Conservation (phyloP, 2,797 vertebrate species). For the Sebastes iracundus region DNA sequence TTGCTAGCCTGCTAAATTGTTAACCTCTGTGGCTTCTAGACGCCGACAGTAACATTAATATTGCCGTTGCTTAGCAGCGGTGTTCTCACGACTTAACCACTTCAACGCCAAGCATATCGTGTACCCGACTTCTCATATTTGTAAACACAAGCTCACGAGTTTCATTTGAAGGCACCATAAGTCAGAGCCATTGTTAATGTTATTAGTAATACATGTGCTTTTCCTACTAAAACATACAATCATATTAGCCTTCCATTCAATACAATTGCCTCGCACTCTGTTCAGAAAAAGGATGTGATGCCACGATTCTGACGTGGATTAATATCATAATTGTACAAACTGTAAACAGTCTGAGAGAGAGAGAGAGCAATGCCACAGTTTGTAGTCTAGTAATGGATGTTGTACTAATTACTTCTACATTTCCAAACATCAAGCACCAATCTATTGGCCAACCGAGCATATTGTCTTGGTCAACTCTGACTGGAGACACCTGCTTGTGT, state of each 20-base stretch:
- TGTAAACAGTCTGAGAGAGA: background rate
- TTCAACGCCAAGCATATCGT: too few relatives aligned
- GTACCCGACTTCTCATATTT: fast-evolving
- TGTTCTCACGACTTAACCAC: too few relatives aligned
- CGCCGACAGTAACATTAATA: too few relatives aligned
- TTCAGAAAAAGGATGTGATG: background rate
- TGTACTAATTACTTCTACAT: background rate
- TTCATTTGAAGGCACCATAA: background rate
- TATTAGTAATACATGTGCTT: background rate
- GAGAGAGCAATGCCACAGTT: background rate
- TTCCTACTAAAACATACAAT: background rate
- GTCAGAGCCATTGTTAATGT: background rate
- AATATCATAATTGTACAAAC: background rate
- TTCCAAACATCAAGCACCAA: background rate
- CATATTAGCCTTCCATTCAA: background rate
- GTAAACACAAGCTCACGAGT: too few relatives aligned
- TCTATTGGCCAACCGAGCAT: background rate
- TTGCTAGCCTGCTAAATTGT: too few relatives aligned
- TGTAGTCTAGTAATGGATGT: background rate
- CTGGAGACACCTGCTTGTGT: background rate
- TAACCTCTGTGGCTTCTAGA: too few relatives aligned
- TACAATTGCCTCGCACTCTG: background rate
- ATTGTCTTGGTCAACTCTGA: background rate
- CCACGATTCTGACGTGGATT: background rate
- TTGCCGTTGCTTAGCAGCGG: too few relatives aligned